Base-by-base conservation (phyloP, 2,113 vertebrate species). In the Crotalus helleri region DNA sequence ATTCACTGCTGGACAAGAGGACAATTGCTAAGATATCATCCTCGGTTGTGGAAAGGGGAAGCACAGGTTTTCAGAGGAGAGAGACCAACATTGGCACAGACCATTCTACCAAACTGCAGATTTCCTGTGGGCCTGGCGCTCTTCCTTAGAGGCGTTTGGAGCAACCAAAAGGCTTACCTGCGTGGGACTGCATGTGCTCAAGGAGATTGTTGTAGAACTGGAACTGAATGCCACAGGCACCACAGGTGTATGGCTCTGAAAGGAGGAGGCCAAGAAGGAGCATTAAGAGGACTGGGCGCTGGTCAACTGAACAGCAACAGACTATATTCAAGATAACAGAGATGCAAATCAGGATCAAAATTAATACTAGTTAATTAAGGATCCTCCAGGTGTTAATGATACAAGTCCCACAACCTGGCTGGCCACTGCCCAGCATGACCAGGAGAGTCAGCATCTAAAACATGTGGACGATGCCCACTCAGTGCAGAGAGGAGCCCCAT, bases 121-220 rank as follows among this genome's bases (percentile, higher is more conserved):
- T 87, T 19, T 19, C 49, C 26, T 29, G 24, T n/a, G 51, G 49
- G 26, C 3, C 15, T 17, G 51, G 49, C 13, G 4, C 29, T 39
- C 33, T 12, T 74, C n/a, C 69, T 10, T 87, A 3, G n/a, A 33
- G n/a, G 6, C 2, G n/a, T 7, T 19, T 19, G 91, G 93, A 90
- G 93, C 51, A n/a, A 93, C 90, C 46, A 61, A 94, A 92, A 92
- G 90, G 92, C 97, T 99, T 98, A 99, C 99, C 99, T 96, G 99
- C 99, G 0, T 99, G 99, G 94, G 99, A 99, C 98, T 99, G 99
- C 99, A 99, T 99, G 98, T 99, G 99, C 97, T 99, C 99, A 98
- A 99, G 98, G 95, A 99, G 98, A 97, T 99, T 99, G 98, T 98
- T 99, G 98, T 99, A 99, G 98, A 99, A 99, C 98, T 99, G 99